phyloP scores from a whole-genome alignment of 2,888 invertebrate species.

The Epinotia bilunana region DNA sequence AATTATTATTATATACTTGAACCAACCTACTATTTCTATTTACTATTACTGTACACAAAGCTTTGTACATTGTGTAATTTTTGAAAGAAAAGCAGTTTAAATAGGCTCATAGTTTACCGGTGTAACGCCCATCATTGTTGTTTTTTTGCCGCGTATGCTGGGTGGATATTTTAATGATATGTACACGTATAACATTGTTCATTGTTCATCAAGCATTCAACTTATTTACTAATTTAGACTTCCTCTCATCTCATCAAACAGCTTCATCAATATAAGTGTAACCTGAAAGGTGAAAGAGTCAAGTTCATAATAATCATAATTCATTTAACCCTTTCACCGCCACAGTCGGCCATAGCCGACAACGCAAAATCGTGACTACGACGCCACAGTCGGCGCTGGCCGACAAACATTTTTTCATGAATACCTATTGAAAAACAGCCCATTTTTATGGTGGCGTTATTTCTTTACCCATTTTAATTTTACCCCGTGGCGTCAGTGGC shows the following conservation, averaged over 20 bases:
- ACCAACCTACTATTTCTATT: background rate
- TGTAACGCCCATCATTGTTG: constrained; percentile 19
- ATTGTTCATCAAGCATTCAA: background rate
- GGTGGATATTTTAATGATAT: background rate
- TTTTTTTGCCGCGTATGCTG: background rate
- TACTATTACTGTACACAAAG: background rate
- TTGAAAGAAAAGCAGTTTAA: background rate
- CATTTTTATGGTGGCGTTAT: no score
- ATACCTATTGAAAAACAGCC: no score
- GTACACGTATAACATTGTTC: background rate
- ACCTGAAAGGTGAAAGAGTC: background rate
- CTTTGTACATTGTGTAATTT: background rate
- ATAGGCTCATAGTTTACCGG: constrained; percentile 2
- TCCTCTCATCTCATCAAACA: background rate
- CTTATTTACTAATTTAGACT: background rate
- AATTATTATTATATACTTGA: background rate
- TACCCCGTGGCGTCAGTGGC: no score
- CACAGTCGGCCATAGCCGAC: no score
- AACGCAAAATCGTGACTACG: no score
- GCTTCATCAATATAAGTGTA: no score
- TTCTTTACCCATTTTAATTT: no score
- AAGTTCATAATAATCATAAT: background rate
- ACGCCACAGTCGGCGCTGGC: no score
- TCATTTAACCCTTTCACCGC: no score
- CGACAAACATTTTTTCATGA: no score